Evolutionary conservation across 2,797 vertebrate genomes (phyloP).

Genomic region (Setipinna tenuifilis): DNA sequence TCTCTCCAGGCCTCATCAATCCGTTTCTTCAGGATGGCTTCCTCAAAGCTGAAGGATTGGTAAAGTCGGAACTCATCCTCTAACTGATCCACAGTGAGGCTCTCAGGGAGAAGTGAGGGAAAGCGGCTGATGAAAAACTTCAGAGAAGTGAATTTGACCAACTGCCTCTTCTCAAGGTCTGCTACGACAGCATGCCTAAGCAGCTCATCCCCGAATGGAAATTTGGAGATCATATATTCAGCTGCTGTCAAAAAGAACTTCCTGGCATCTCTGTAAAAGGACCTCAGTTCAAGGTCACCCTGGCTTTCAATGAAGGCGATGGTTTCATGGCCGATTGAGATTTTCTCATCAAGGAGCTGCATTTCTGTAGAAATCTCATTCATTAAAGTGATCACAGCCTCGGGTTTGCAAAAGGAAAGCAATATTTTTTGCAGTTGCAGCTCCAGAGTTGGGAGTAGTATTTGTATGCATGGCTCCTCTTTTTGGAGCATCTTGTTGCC

Average conservation of each 20-base stretch:
- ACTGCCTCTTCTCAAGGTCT: slow-evolving; percentile 19
- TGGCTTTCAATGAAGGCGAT: slow-evolving; percentile 1
- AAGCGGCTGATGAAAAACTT: slow-evolving; percentile 11
- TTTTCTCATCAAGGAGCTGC: slow-evolving; percentile 26
- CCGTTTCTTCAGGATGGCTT: neutral
- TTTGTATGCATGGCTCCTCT: slow-evolving; percentile 14
- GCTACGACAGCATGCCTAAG: slow-evolving; percentile 12
- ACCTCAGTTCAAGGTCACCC: neutral
- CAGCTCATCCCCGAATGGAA: slow-evolving; percentile 19
- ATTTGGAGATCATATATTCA: slow-evolving; percentile 33
- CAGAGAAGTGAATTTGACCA: neutral
- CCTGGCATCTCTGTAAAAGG: slow-evolving; percentile 32
- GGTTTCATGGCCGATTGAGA: slow-evolving; percentile 31
- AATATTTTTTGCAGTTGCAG: slow-evolving; percentile 11
- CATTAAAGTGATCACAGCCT: slow-evolving; percentile 25
- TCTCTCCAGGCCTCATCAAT: slow-evolving; percentile 33
- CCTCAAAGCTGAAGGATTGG: slow-evolving; percentile 31
- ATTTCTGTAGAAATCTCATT: slow-evolving; percentile 1
- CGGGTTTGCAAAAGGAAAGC: slow-evolving; percentile 21
- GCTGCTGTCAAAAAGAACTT: slow-evolving; percentile 17
- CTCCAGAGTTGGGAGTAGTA: slow-evolving; percentile 14
- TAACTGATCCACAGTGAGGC: neutral
- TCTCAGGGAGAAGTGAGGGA: slow-evolving; percentile 27
- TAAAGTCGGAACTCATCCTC: slow-evolving; percentile 25
- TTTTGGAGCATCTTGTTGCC: slow-evolving; percentile 20